phyloP scores from a whole-genome alignment of 2,888 invertebrate genomes.

The Nebria salina region DNA sequence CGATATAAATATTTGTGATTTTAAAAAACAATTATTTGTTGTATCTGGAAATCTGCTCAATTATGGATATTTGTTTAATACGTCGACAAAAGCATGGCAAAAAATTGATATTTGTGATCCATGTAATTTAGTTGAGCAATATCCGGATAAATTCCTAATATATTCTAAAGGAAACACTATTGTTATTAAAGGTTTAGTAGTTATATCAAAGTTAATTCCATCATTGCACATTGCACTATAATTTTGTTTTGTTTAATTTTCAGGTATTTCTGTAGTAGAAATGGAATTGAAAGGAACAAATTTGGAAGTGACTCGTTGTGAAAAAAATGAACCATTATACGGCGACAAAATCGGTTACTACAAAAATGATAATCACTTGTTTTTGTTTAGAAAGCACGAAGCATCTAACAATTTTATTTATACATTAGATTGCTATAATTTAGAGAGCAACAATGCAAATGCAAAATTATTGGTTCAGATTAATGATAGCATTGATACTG shows the following conservation, averaged over 20 bases:
- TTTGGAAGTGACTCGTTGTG: constrained; percentile 2
- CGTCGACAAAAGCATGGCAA: constrained; percentile 49
- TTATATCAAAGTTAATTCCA: not conserved
- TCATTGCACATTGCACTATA: not conserved
- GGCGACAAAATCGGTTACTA: constrained; percentile 27
- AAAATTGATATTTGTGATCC: constrained; percentile 51
- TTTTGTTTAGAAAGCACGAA: constrained; percentile 23
- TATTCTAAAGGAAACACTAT: constrained; percentile 54
- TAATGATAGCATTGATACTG: constrained; percentile 26
- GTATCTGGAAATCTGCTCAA: constrained; percentile 51
- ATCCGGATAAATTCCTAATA: constrained; percentile 51
- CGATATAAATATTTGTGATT: constrained; percentile 56
- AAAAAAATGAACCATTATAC: not conserved
- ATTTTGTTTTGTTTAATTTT: constrained; percentile 17
- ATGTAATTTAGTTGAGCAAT: constrained; percentile 47
- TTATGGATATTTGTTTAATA: constrained; percentile 54
- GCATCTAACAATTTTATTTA: not conserved
- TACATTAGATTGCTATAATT: constrained; percentile 27
- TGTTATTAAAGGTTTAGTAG: constrained; percentile 54
- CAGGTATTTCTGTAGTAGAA: constrained; percentile 21
- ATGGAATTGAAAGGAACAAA: constrained; percentile 10
- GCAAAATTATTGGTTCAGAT: constrained; percentile 27
- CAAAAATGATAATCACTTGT: constrained; percentile 19
- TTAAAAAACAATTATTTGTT: constrained; percentile 54
- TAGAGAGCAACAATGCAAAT: constrained; percentile 8